Evolutionary conservation across 2,113 vertebrate genomes (phyloP), one percentile per base, ranked within the genome.

Genomic region (Clarias macrocephalus): DNA sequence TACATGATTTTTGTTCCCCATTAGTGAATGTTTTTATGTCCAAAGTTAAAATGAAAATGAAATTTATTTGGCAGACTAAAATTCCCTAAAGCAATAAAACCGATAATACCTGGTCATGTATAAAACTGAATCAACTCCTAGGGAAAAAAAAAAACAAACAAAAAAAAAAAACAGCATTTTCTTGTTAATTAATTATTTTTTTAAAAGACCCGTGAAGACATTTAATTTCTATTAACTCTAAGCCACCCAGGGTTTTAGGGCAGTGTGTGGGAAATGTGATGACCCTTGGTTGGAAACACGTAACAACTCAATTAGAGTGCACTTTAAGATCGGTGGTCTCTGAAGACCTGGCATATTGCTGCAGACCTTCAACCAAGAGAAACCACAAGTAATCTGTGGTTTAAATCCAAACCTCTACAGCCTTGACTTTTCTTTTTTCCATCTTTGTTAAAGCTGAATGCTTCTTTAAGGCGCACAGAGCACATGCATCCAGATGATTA

Each of bases 311-410:
- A 89, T 91, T 87, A 88, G 30, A 85, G 70, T 90, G 84, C 60
- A 84, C 73, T 82, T 68, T 56, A 33, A 82, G 79, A 80, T 85
- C 80, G 42, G 75, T 77, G 25, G 30, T 87, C 88, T 87, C 88
- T 65, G 77, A 88, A 88, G 88, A 68, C 54, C 87, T 62, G 85
- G 86, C 90, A 90, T 91, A 93, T 85, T 89, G 89, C 88, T 84
- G 88, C 83, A 88, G 89, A 92, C 90, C 9, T 80, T 84, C 42
- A 72, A 83, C 33, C n/a, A 66, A 60, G 57, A 87, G 37, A 88
- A 52, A 37, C 72, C 59, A 77, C 2, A 37, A 65, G 52, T n/a
- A 42, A 70, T 80, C 33, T 48, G 48, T 48, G 37, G 54, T 73
- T 65, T 21, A 33, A 56, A 23, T 54, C 11, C 82, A 57, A 56